phyloP scores from a whole-genome alignment of 2,797 vertebrate species.

The Alosa sapidissima region DNA sequence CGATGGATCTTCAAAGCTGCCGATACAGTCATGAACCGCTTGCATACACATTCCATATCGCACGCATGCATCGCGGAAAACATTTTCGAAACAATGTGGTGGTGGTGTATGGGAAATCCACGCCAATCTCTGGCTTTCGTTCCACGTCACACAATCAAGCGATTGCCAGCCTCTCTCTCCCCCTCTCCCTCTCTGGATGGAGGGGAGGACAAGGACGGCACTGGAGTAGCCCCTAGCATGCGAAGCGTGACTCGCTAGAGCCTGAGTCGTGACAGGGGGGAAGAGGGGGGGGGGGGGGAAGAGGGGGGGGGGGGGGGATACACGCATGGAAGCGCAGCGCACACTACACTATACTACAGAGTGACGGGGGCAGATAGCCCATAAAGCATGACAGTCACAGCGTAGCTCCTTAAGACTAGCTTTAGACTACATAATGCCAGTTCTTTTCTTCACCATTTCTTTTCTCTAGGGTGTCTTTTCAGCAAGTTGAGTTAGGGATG shows the following conservation, averaged over 20 bases:
- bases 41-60: neutral
- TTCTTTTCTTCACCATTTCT: neutral
- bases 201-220: constrained; percentile 26
- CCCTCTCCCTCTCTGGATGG: neutral
- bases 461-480: neutral
- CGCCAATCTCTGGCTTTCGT: neutral
- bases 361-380: constrained; percentile 55
- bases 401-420: neutral
- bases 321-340: neutral
- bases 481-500: neutral
- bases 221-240: neutral
- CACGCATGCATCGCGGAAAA: neutral
- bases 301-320: constrained; percentile 48
- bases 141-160: neutral
- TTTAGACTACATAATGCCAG: neutral
- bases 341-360: neutral
- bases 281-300: constrained; percentile 50
- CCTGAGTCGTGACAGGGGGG: constrained; percentile 45
- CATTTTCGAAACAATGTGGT: neutral
- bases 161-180: neutral
- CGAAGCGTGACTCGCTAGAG: constrained; percentile 23
- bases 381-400: neutral
- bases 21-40: neutral
- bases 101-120: neutral
- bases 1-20: neutral